A percentile compares a stretch with the other conserved stretches of the same genome.
Evolutionary conservation across 1,140 invertebrate genomes (phyloP).

Genomic region (Heliconius himera): DNA sequence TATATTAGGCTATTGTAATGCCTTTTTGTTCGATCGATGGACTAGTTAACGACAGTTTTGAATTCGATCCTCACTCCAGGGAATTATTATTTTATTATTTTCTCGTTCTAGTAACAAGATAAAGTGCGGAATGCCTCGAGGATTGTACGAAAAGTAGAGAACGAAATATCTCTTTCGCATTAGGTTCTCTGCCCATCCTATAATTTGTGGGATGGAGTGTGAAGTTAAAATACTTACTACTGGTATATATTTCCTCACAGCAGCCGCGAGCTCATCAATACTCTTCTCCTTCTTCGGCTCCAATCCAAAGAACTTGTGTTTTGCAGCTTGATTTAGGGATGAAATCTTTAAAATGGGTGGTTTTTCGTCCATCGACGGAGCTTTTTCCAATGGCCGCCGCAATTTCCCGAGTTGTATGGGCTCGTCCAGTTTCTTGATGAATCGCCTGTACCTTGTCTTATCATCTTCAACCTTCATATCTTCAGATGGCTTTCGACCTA

Average conservation of each 20-base stretch:
- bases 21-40: too few relatives aligned
- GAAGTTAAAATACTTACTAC: slow-evolving; percentile 51
- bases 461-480: slow-evolving; percentile 62
- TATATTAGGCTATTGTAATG: too few relatives aligned
- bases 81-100: too few relatives aligned
- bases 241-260: slow-evolving; percentile 76
- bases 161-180: too few relatives aligned
- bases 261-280: slow-evolving; percentile 67
- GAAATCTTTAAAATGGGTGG: slow-evolving; percentile 66
- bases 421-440: slow-evolving; percentile 65
- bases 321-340: slow-evolving; percentile 67
- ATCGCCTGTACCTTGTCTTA: slow-evolving; percentile 51
- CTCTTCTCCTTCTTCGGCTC: slow-evolving; percentile 68
- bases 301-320: slow-evolving; percentile 74
- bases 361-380: slow-evolving; percentile 50
- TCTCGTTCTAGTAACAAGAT: too few relatives aligned
- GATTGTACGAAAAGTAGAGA: too few relatives aligned
- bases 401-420: slow-evolving; percentile 72
- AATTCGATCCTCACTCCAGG: too few relatives aligned
- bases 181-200: too few relatives aligned
- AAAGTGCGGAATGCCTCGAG: too few relatives aligned
- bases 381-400: slow-evolving; percentile 58
- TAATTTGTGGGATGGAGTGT: too few relatives aligned
- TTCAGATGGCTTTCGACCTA: slow-evolving; percentile 64
- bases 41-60: too few relatives aligned